Evolutionary conservation across 2,797 vertebrate species (phyloP), one percentile per base, ranked within the genome.

Genomic region (Sebastes nivosus): DNA sequence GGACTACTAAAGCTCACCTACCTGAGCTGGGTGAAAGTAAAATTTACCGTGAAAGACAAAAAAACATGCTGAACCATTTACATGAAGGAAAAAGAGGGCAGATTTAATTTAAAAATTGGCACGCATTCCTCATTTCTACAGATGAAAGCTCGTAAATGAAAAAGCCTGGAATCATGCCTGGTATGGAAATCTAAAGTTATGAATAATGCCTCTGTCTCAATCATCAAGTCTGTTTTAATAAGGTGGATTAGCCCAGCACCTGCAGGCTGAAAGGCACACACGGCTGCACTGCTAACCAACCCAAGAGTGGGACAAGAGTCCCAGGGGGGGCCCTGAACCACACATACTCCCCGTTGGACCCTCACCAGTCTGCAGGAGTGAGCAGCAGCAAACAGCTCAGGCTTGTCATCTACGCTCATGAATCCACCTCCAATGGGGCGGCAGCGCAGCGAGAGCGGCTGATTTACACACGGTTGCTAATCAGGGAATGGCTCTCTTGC

Each of bases 51-150:
- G 86, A 91, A 89, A 91, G 76, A 91, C 79, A 87, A 84, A 85
- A 66, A 77, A 42, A 42, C 88, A 94, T 54, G 88, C 87, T 90
- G 90, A 92, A 90, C 91, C 93, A 94, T 95, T 95, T 94, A 94
- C 93, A 93, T 63, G 79, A 88, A 92, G 85, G 83, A 92, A 95
- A 95, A 95, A 86, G 92, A 92, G 96, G 96, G 95, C 96, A 97
- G 96, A 97, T 97, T 99, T 98, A 97, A 99, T 99, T 99, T 97
- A 97, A 97, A 96, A 98, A 97, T 97, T 99, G 98, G 98, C 97
- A 96, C 95, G 90, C 92, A 76, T 95, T 96, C 93, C 94, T 96
- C 95, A 95, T 97, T 96, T 96, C 96, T 96, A 96, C 95, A 95
- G 88, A 97, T 96, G 96, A 98, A 98, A 97, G 95, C 96, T 97